Evolutionary conservation across 2,888 invertebrate genomes (phyloP).

Genomic region (Cheilosia variabilis): DNA sequence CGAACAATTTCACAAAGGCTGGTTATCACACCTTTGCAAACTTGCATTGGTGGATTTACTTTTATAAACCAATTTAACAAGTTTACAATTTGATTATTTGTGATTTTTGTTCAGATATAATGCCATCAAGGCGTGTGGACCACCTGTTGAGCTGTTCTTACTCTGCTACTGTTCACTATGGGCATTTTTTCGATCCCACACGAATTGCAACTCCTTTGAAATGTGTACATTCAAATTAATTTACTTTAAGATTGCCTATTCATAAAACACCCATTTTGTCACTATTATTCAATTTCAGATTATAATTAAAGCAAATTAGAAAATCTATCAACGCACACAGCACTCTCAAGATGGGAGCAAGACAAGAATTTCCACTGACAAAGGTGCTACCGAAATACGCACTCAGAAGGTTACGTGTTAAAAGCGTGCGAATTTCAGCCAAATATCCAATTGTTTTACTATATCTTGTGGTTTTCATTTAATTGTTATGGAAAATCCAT

Average conservation of each 20-base stretch:
- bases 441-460: slow-evolving; percentile 12
- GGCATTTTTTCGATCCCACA: neutral
- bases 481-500: slow-evolving; percentile 20
- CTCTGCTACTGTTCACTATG: slow-evolving; percentile 68
- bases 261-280: neutral
- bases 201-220: neutral
- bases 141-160: slow-evolving; percentile 68
- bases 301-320: neutral
- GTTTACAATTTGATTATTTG: neutral
- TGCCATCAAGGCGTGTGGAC: slow-evolving; percentile 53
- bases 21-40: neutral
- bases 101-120: slow-evolving; percentile 3
- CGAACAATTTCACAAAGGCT: slow-evolving; percentile 3
- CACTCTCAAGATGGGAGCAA: slow-evolving; percentile 75
- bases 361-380: slow-evolving; percentile 77
- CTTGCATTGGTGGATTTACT: neutral
- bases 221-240: neutral
- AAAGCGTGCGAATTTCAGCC: slow-evolving; percentile 69
- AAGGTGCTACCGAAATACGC: slow-evolving; percentile 83
- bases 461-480: neutral
- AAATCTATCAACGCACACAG: slow-evolving; percentile 43
- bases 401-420: slow-evolving; percentile 83
- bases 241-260: neutral
- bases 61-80: neutral
- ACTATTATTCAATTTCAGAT: neutral